Evolutionary conservation across 2,113 vertebrate genomes (phyloP).

Genomic region (Prunella fulvescens): DNA sequence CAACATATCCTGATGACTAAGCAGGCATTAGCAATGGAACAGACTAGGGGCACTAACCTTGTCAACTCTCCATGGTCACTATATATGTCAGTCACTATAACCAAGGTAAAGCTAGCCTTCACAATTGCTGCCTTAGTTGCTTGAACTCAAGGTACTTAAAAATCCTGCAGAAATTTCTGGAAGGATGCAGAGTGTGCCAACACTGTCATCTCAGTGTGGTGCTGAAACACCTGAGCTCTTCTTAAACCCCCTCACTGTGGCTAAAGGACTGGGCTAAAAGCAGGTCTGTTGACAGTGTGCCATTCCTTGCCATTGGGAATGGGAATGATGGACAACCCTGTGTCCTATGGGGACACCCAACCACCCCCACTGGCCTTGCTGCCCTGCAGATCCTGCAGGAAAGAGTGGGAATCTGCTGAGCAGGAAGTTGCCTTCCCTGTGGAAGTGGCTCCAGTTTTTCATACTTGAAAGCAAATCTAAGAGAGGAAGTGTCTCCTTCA

Average conservation of each 20-base stretch:
- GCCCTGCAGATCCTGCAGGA: neutral
- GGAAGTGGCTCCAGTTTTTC: neutral
- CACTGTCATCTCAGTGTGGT: neutral
- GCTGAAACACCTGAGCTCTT: neutral
- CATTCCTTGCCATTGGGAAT: neutral
- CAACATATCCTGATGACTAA: neutral
- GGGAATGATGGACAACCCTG: neutral
- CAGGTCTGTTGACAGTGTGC: neutral
- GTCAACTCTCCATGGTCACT: neutral
- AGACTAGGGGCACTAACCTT: neutral
- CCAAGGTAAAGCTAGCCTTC: neutral
- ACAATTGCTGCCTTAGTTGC: neutral
- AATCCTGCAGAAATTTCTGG: neutral
- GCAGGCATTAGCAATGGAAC: neutral
- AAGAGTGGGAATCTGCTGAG: neutral
- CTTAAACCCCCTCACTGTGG: neutral
- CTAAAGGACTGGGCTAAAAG: neutral
- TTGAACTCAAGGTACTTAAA: neutral
- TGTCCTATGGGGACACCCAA: rapidly evolving
- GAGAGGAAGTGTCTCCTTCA: neutral
- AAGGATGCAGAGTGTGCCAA: neutral
- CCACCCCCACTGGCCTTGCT: neutral
- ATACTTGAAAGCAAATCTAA: neutral
- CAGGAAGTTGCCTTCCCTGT: neutral
- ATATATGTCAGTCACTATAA: neutral